Evolutionary conservation across 2,113 vertebrate species (phyloP).

Genomic region (Alectura lathami): DNA sequence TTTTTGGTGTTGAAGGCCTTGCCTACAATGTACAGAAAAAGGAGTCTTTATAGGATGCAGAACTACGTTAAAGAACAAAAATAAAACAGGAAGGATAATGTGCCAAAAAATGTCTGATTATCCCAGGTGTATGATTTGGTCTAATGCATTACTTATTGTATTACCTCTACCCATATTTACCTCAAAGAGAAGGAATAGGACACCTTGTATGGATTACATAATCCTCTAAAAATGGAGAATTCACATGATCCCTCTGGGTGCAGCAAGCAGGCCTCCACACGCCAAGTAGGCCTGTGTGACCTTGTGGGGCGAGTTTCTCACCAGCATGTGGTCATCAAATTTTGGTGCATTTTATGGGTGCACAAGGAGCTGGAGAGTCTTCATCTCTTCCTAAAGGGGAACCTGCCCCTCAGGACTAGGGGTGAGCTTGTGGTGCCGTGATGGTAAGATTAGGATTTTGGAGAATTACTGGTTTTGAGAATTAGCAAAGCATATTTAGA

Average conservation of each 20-base stretch:
- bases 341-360: neutral
- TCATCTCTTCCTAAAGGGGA: neutral
- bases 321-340: neutral
- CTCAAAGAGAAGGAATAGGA: neutral
- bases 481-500: neutral
- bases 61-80: neutral
- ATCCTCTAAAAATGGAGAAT: neutral
- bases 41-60: neutral
- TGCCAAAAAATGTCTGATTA: neutral
- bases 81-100: accelerated
- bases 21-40: neutral
- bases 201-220: neutral
- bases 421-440: neutral
- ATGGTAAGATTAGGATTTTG: accelerated
- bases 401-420: accelerated
- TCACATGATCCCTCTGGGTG: neutral
- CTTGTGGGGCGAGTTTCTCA: accelerated
- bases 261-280: neutral
- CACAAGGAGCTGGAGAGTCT: neutral
- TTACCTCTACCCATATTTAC: neutral
- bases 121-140: neutral
- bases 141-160: neutral
- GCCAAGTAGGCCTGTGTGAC: neutral
- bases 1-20: neutral
- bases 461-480: neutral